Conservation (phyloP, 1,140 invertebrate species). For the Vanessa tameamea region DNA sequence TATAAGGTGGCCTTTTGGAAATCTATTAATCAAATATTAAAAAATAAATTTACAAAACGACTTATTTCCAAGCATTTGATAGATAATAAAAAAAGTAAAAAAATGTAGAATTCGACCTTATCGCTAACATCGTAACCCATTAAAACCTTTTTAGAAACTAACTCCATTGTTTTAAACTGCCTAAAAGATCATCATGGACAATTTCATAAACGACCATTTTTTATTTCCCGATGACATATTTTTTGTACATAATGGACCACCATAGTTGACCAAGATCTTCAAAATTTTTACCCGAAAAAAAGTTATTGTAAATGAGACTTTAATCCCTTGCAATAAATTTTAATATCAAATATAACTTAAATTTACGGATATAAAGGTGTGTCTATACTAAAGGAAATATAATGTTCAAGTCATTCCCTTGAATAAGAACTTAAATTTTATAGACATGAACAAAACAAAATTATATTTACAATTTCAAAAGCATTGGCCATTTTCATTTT, state of each 20-base stretch:
- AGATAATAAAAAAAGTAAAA: background rate
- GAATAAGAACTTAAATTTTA: constrained; percentile 53
- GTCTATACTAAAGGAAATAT: constrained; percentile 39
- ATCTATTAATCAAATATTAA: too few species aligned
- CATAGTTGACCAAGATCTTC: constrained; percentile 20
- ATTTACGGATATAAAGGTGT: constrained; percentile 22
- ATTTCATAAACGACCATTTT: constrained; percentile 31
- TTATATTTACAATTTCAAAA: constrained; percentile 19
- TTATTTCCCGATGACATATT: constrained; percentile 28
- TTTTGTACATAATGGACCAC: constrained; percentile 39
- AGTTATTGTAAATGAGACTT: background rate
- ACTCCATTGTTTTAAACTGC: constrained; percentile 32
- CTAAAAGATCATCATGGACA: constrained; percentile 24
- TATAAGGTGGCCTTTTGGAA: too few species aligned
- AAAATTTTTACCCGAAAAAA: constrained; percentile 1
- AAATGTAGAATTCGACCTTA: background rate
- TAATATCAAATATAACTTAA: constrained; percentile 8
- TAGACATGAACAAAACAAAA: constrained; percentile 43
- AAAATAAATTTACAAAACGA: too few species aligned
- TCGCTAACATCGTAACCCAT: background rate
- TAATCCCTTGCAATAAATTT: background rate
- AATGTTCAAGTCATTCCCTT: constrained; percentile 52
- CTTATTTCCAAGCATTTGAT: background rate
- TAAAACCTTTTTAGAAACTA: constrained; percentile 17
- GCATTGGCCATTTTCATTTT: background rate